Evolutionary conservation across 2,797 vertebrate species (phyloP), one percentile per base, ranked within the genome.

Genomic region (Hypotaenidia philippensis): DNA sequence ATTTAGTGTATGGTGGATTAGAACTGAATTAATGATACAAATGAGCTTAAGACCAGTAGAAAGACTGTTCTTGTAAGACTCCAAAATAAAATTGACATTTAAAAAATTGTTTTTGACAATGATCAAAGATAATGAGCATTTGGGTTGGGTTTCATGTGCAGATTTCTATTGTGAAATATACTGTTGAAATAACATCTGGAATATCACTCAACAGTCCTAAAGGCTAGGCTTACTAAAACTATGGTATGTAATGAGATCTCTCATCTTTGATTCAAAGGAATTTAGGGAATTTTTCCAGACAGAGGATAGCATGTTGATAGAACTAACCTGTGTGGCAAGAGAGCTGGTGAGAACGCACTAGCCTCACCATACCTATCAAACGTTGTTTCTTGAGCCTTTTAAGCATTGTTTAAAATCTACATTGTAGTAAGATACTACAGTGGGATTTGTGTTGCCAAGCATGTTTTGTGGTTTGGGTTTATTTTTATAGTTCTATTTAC

Each of bases 1-100:
- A 77, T 90, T 95, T 87, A 96, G 89, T 89, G 21, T 13, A 36
- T 14, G 71, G 47, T 72, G 53, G 53, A 79, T 80, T 87, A 93
- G 87, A 23, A 63, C 53, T 47, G 34, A 93, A 84, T 91, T 91
- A 85, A 50, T 93, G 5, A 59, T 66, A 60, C 68, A 36, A 93
- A 70, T 72, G 56, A 70, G 64, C 75, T 97, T 12, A 90, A 90
- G 93, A 93, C 3, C 14, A 78, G 36, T 70, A 65, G 75, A 86
- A 53, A 38, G 22, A 77, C 40, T 87, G 85, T 92, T 95, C 14
- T 80, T 92, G 17, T 59, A 89, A 72, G 74, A 75, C 19, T 77
- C 19, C 34, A 69, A 68, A 93, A 31, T 40, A 79, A 59, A 90
- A 71, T 18, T 76, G 57, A 31, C 52, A 57, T 53, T 91, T 87